phyloP scores from a whole-genome alignment of 1,140 invertebrate genomes.

The Monochamus saltuarius region DNA sequence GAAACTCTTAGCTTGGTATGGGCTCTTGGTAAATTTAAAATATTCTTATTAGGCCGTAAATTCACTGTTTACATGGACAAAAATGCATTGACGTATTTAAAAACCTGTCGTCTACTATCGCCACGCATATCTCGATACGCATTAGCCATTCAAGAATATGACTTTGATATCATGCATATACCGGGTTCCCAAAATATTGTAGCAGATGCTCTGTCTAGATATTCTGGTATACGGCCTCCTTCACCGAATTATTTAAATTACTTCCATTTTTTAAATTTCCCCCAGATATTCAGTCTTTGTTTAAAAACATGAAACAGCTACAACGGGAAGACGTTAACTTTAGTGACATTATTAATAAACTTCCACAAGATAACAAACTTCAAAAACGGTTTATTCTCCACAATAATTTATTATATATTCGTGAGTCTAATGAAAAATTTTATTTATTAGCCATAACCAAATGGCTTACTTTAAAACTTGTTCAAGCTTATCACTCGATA shows the following conservation, averaged over 20 bases:
- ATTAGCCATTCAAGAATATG: conserved; percentile 3
- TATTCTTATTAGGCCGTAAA: background rate
- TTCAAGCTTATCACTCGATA: background rate
- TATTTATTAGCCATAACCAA: conserved; percentile 1
- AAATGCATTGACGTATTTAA: conserved; percentile 2
- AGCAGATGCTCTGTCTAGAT: conserved; percentile 2
- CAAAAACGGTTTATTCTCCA: background rate
- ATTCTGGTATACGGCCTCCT: conserved; percentile 1
- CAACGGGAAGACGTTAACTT: no score
- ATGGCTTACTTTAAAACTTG: background rate
- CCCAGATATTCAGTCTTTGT: background rate
- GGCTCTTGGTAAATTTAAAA: no score
- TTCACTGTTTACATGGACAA: conserved; percentile 8
- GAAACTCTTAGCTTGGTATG: no score
- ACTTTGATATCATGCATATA: conserved; percentile 12
- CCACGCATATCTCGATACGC: conserved; percentile 4
- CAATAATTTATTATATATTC: background rate
- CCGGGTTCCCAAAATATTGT: background rate
- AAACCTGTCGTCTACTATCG: conserved; percentile 2
- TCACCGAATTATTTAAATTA: conserved; percentile 2
- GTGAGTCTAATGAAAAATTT: conserved; percentile 1
- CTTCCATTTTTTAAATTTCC: background rate
- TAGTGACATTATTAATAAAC: no score
- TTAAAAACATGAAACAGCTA: no score
- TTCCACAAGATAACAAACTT: background rate